A percentile compares a stretch with the other conserved stretches of the same genome.
Conservation (phyloP, 2,113 vertebrate species). For the Natator depressus region DNA sequence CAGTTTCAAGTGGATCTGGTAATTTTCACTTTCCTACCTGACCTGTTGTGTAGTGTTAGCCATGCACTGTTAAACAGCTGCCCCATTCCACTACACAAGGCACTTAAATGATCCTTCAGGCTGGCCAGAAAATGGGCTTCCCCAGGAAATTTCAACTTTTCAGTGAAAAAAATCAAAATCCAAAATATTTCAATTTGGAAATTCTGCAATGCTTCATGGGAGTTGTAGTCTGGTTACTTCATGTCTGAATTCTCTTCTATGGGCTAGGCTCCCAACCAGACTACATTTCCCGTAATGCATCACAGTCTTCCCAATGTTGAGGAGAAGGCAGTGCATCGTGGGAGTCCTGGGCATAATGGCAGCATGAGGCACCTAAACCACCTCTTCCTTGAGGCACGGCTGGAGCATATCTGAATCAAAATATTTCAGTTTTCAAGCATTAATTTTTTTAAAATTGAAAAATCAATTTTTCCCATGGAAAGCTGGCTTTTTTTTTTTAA, state of each 20-base stretch:
- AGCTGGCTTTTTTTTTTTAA: not conserved
- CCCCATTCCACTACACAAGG: not conserved
- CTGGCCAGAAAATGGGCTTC: not conserved
- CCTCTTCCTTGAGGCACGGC: not conserved
- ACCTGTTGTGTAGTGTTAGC: not conserved
- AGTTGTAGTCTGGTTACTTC: not conserved
- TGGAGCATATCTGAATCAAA: not conserved
- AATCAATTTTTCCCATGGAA: not conserved
- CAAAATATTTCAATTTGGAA: not conserved
- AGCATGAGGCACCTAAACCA: not conserved
- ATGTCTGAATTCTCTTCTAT: not conserved
- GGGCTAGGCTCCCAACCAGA: not conserved
- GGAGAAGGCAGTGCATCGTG: not conserved
- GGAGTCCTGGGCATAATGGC: not conserved
- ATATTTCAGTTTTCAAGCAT: not conserved
- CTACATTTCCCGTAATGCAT: not conserved
- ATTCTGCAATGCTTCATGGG: not conserved
- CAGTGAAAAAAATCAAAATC: not conserved
- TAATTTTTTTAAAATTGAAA: not conserved
- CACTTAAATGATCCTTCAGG: not conserved
- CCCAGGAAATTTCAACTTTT: not conserved
- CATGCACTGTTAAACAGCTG: not conserved
- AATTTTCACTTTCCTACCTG: not conserved
- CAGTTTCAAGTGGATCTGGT: not conserved
- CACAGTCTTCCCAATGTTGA: not conserved